Evolutionary conservation across 2,113 vertebrate genomes (phyloP).

Genomic region (Notothenia rossii): DNA sequence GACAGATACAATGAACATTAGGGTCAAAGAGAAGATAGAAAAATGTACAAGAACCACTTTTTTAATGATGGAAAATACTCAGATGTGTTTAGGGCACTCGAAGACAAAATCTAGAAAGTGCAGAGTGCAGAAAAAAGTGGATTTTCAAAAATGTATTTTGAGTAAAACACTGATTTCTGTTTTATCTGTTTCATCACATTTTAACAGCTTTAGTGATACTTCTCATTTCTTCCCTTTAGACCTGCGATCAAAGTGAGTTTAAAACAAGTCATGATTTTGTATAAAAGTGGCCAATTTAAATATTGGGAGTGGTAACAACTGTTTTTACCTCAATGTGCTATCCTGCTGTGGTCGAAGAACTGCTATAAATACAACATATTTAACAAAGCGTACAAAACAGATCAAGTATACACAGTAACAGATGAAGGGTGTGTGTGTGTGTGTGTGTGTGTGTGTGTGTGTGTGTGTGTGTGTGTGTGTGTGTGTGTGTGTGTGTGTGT

Average conservation of each 20-base stretch:
- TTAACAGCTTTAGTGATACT: slow-evolving; percentile 20
- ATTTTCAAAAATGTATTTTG: background rate
- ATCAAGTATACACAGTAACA: slow-evolving; percentile 71
- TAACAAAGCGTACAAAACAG: slow-evolving; percentile 67
- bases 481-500: no score
- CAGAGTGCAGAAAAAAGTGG: background rate
- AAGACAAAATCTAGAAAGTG: slow-evolving; percentile 13
- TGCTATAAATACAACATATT: slow-evolving; percentile 73
- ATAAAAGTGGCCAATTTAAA: background rate
- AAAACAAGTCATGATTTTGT: background rate
- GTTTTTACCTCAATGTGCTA: slow-evolving; percentile 15
- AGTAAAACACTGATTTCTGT: background rate
- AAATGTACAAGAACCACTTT: no score
- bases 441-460: no score
- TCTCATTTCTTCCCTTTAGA: slow-evolving; percentile 36
- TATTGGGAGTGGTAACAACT: slow-evolving; percentile 62
- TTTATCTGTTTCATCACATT: background rate
- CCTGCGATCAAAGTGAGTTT: background rate
- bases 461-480: background rate
- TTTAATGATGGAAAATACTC: no score
- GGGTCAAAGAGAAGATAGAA: no score
- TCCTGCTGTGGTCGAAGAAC: slow-evolving; percentile 41
- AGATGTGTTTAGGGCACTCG: background rate
- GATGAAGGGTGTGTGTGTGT: background rate
- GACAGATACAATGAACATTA: no score